Evolutionary conservation across 2,797 vertebrate genomes (phyloP).

Genomic region (Gila robusta): DNA sequence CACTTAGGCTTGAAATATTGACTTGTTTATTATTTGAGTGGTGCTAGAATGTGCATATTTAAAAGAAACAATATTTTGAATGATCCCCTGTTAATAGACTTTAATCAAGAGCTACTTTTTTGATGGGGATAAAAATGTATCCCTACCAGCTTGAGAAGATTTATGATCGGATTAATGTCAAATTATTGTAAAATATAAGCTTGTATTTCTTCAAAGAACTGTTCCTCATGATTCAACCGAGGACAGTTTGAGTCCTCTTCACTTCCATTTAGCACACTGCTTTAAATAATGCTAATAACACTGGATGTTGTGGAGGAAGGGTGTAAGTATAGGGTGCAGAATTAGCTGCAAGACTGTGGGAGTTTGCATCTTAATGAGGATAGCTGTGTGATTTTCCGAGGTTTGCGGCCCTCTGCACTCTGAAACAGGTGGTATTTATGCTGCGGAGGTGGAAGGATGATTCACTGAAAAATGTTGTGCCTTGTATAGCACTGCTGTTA

Average conservation of each 20-base stretch:
- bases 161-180: slow-evolving; percentile 35
- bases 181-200: slow-evolving; percentile 22
- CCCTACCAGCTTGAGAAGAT: not conserved
- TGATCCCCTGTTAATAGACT: not conserved
- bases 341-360: slow-evolving; percentile 56
- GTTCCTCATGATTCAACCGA: not conserved
- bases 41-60: not conserved
- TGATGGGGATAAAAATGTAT: not conserved
- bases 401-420: slow-evolving; percentile 44
- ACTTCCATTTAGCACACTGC: not conserved
- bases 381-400: slow-evolving; percentile 47
- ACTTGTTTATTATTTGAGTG: not conserved
- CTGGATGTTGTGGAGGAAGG: slow-evolving; percentile 29
- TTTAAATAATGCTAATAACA: slow-evolving; percentile 43
- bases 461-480: slow-evolving; percentile 57
- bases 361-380: slow-evolving; percentile 59
- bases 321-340: slow-evolving; percentile 41
- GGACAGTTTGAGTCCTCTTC: slow-evolving; percentile 4
- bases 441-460: slow-evolving; percentile 63
- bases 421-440: slow-evolving; percentile 68
- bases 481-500: slow-evolving; percentile 55
- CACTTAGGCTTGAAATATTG: slow-evolving; percentile 10
- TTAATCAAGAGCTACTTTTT: slow-evolving; percentile 32
- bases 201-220: not conserved
- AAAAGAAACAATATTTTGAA: slow-evolving; percentile 8